phyloP scores from a whole-genome alignment of 2,797 vertebrate species.

The Triplophysa yarkandensis region DNA sequence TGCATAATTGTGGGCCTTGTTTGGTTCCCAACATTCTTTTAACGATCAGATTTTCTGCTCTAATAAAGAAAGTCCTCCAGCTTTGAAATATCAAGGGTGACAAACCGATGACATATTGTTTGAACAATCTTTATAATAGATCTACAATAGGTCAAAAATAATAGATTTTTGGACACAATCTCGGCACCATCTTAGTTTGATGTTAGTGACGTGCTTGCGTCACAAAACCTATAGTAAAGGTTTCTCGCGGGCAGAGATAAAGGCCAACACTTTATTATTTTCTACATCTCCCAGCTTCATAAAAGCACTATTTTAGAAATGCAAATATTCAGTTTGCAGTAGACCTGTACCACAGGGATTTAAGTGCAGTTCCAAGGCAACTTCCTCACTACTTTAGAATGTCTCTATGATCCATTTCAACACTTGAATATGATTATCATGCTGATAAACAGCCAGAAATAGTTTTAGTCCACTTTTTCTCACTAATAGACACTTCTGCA shows the following conservation, averaged over 20 bases:
- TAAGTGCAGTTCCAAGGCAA: background rate
- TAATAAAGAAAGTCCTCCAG: too few relatives aligned
- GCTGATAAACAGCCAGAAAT: slow-evolving; percentile 21
- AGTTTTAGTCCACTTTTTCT: background rate
- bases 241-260: slow-evolving; percentile 25
- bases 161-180: slow-evolving; percentile 5
- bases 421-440: background rate
- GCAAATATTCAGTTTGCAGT: slow-evolving; percentile 5
- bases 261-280: background rate
- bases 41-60: too few relatives aligned
- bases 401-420: background rate
- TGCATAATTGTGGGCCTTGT: too few relatives aligned
- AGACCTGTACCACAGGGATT: slow-evolving; percentile 12
- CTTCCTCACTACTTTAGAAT: background rate
- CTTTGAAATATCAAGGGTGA: too few relatives aligned
- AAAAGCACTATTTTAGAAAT: slow-evolving; percentile 16
- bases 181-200: background rate
- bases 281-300: background rate
- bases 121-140: too few relatives aligned
- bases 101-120: too few relatives aligned
- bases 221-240: background rate
- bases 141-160: background rate
- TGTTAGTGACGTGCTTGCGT: background rate
- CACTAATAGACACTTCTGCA: background rate
- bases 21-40: too few relatives aligned